These are phyloP conservation scores for Pristionchus arcanus DNA, from an alignment of 2,888 invertebrate species.

Conservation along the genomic window DNA sequence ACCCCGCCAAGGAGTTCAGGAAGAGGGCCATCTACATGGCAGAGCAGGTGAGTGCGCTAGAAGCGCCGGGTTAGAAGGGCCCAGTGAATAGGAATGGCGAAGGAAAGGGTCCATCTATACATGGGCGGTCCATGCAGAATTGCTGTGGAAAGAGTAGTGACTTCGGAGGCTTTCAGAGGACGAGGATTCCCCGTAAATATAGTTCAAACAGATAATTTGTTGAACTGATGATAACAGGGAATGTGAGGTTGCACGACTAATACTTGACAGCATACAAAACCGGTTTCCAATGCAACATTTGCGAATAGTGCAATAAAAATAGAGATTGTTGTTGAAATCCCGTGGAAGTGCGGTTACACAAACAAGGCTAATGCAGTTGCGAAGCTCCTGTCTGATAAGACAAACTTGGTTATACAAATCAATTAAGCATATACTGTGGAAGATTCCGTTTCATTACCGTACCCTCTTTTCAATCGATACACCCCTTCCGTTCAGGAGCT, in stretches of 20 bases:
- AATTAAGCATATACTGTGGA: background rate
- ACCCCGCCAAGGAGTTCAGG: slow-evolving; percentile 93
- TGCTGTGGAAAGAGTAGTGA: too few relatives aligned
- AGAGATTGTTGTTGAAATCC: too few relatives aligned
- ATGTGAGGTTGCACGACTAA: background rate
- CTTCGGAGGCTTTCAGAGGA: too few relatives aligned
- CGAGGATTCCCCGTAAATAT: too few relatives aligned
- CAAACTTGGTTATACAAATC: background rate
- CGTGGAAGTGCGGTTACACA: background rate
- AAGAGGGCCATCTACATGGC: slow-evolving; percentile 79
- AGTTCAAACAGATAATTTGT: too few relatives aligned
- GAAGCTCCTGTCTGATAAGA: background rate
- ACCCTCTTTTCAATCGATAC: background rate
- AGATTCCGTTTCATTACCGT: too few relatives aligned
- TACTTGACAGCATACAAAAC: background rate
- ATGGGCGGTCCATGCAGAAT: too few relatives aligned
- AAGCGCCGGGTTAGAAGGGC: too few relatives aligned
- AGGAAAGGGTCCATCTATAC: too few relatives aligned
- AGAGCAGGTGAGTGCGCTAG: slow-evolving; percentile 61
- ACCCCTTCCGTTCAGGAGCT: background rate
- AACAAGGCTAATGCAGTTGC: background rate
- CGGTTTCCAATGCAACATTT: too few relatives aligned
- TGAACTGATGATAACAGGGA: background rate
- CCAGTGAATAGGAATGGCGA: too few relatives aligned
- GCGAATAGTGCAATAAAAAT: too few relatives aligned